Percentiles rank a stretch among this genome's conserved stretches.
Evolutionary conservation across 2,113 vertebrate genomes (phyloP).

Genomic region (Chunga burmeisteri): DNA sequence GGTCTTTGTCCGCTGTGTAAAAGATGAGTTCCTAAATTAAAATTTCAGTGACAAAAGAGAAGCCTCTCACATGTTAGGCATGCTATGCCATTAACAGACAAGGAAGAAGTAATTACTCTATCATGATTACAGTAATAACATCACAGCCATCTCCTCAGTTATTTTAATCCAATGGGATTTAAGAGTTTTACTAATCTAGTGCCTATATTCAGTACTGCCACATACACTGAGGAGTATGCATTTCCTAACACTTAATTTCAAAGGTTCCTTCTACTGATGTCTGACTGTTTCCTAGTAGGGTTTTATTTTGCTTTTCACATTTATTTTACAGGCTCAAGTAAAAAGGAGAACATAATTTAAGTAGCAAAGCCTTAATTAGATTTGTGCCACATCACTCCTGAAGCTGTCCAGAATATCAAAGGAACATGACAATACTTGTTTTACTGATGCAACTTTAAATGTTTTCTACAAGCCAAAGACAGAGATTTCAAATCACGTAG

Average conservation of each 20-base stretch:
- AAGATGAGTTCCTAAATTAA: background rate
- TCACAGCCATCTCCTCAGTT: conserved; percentile 3
- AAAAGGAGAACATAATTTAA: background rate
- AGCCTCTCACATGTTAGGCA: background rate
- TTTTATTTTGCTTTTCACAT: background rate
- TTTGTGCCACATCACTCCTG: background rate
- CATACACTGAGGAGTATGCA: background rate
- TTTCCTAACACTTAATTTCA: background rate
- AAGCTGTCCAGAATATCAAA: background rate
- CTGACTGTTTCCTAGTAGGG: background rate
- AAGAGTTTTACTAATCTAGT: background rate
- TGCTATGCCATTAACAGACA: background rate
- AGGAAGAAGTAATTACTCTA: conserved; percentile 7
- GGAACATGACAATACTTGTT: background rate
- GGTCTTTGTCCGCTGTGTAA: background rate
- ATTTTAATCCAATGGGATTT: conserved; percentile 18
- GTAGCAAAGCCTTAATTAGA: background rate
- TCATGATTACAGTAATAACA: background rate
- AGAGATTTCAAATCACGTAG: background rate
- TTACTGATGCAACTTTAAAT: background rate
- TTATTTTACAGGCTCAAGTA: background rate
- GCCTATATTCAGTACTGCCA: background rate
- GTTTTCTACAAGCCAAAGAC: background rate
- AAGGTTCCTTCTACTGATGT: background rate
- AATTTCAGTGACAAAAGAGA: background rate